A percentile compares a stretch with the other conserved stretches of the same genome.
Conservation (phyloP, 30 jellyfish, hydroid and myxozoan species). For the Hydractinia symbiolongicarpus region DNA sequence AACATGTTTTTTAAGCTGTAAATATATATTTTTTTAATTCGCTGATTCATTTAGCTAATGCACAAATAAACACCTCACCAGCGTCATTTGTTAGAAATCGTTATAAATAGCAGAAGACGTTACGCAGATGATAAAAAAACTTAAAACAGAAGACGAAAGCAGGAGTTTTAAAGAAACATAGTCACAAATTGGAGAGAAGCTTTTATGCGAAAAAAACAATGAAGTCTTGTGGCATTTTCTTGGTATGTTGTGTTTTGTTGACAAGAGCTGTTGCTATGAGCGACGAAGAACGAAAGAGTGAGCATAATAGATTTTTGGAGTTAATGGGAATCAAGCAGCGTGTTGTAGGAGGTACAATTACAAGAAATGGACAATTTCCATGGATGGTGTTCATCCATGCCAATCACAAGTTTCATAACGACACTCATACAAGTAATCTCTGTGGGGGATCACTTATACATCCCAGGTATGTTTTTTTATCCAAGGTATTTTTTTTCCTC, state of each 20-base stretch:
- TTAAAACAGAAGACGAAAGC: too few species aligned
- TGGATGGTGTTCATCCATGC: conserved; percentile 22
- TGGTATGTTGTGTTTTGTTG: background rate
- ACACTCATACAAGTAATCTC: conserved; percentile 17
- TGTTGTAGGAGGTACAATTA: conserved; percentile 15
- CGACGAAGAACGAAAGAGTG: background rate
- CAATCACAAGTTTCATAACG: conserved; percentile 3
- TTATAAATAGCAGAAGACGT: too few species aligned
- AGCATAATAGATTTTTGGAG: background rate
- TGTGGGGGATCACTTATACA: conserved; percentile 30
- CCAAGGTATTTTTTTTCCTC: background rate
- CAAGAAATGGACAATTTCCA: conserved; percentile 4
- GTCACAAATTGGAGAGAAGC: background rate
- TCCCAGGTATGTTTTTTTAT: background rate
- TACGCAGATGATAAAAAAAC: too few species aligned
- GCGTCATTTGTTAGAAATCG: too few species aligned
- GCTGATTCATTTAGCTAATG: too few species aligned
- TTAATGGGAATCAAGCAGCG: conserved; percentile 5
- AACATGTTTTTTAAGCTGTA: too few species aligned
- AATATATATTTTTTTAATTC: too few species aligned
- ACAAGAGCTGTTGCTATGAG: background rate
- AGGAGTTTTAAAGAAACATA: background rate
- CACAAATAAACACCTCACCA: too few species aligned
- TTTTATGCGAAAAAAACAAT: background rate
- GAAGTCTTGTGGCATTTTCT: background rate